Base-by-base conservation (phyloP, 2,888 invertebrate genomes). In the Epinotia brunnichana region DNA sequence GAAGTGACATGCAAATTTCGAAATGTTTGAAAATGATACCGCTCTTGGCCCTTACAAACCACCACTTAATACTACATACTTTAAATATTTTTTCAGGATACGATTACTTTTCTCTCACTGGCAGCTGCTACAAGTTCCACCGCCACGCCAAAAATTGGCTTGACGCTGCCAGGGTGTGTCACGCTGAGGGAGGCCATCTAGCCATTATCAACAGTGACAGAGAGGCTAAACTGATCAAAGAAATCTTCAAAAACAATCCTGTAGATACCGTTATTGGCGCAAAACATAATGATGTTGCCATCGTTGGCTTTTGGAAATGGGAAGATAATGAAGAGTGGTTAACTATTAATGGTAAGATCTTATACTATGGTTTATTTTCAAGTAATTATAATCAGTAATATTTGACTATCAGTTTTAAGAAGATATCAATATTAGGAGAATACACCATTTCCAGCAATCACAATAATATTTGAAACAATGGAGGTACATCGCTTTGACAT, bases 41-140 rank as follows among this genome's bases (percentile, higher is more conserved):
- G 2, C 21, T 24, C 21, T 24, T 24, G 2, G 7, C 29, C 29
- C 7, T 29, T 29, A 29, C 29, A 29, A 29, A 29, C 7, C 1
- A 29, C 29, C 1, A 29, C 29, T 29, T 29, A 29, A 7, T 29
- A 29, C 7, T 29, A 5, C 2, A 1, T 51, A 17, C 51, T 51
- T 7, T 9, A n/a, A 29, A 7, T 21, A 48, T 3, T 54, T 54
- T 21, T 10, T 2, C 35, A 64, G 64, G 21, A 2, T 64, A 64
- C 54, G 7, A 19, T 13, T 7, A 54, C n/a, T 35, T 54, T 17
- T 13, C 7, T 53, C 54, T 9, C 17, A 54, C 64, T 0, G 15
- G 15, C 39, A 64, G 54, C 39, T 64, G 54, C 54, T 64, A 64
- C 64, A 64, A 64, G 64, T 66, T 66, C 41, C 66, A 66, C 24